phyloP scores from a whole-genome alignment of 2,113 vertebrate genomes.

The Oenanthe oenanthe region DNA sequence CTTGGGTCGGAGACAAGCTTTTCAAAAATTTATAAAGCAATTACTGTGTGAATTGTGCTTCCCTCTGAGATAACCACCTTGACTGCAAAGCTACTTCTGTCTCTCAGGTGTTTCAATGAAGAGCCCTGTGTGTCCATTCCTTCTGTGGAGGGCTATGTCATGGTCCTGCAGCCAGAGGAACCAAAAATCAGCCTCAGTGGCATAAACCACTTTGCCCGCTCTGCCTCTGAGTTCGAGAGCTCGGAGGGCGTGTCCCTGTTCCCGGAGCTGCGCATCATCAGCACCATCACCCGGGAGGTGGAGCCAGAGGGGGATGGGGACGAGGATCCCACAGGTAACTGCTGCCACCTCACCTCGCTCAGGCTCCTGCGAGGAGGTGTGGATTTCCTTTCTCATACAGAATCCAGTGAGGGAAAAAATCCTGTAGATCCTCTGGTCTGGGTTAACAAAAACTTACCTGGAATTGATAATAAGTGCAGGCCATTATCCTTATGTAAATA shows the following conservation, averaged over 20 bases:
- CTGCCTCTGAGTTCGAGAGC: slow-evolving; percentile 92
- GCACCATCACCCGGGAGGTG: slow-evolving; percentile 94
- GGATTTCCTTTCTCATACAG: neutral
- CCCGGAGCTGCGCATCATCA: slow-evolving; percentile 94
- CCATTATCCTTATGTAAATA: neutral
- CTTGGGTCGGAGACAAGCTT: slow-evolving; percentile 14
- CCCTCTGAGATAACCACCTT: neutral
- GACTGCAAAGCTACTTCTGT: neutral
- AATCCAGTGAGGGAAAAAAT: neutral
- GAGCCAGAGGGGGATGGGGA: slow-evolving; percentile 86
- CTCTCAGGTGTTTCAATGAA: slow-evolving; percentile 86
- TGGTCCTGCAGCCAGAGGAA: slow-evolving; percentile 96
- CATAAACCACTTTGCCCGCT: slow-evolving; percentile 95
- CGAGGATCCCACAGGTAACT: slow-evolving; percentile 90
- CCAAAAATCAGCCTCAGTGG: slow-evolving; percentile 97
- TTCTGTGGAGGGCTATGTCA: slow-evolving; percentile 87
- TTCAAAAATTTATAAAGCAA: slow-evolving; percentile 16
- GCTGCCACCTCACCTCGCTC: fast-evolving
- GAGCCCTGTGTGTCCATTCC: slow-evolving; percentile 86
- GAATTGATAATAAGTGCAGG: neutral
- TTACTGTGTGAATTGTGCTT: neutral
- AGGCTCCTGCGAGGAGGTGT: fast-evolving
- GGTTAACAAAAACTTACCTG: neutral
- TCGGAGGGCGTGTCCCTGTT: slow-evolving; percentile 89
- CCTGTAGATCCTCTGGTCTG: neutral